These are phyloP conservation scores for Furnarius figulus DNA, from an alignment of 2,113 vertebrate genomes.

Conservation along the genomic window DNA sequence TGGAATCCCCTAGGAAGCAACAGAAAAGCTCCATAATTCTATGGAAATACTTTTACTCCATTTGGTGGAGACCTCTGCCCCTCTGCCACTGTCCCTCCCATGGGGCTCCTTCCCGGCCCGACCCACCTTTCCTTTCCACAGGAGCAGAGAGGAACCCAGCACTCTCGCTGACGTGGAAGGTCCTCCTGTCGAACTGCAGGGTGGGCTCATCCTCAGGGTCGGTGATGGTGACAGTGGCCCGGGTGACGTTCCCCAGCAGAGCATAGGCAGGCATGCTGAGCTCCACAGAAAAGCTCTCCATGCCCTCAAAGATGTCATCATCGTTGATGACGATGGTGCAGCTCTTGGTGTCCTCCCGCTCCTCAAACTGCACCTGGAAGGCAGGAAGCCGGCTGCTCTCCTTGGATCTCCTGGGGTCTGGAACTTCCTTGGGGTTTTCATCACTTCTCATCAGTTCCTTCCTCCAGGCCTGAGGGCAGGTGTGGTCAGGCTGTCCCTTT, in stretches of 20 bases:
- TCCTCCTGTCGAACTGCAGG: slow-evolving; percentile 89
- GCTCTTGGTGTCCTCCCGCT: slow-evolving; percentile 90
- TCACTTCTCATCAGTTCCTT: neutral
- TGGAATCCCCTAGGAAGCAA: slow-evolving; percentile 82
- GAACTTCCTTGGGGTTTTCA: neutral
- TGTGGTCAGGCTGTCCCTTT: rapidly evolving
- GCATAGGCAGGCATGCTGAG: slow-evolving; percentile 95
- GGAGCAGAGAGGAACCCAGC: slow-evolving; percentile 80
- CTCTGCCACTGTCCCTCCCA: neutral
- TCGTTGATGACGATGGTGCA: slow-evolving; percentile 90
- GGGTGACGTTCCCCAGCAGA: slow-evolving; percentile 84
- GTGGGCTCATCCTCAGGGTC: slow-evolving; percentile 92
- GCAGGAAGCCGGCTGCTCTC: neutral
- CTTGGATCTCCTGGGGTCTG: neutral
- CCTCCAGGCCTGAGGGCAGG: neutral
- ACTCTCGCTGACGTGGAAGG: slow-evolving; percentile 87
- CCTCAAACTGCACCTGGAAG: slow-evolving; percentile 94
- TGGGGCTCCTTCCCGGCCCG: rapidly evolving
- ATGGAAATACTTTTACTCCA: neutral
- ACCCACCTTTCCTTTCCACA: slow-evolving; percentile 89
- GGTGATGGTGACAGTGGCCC: slow-evolving; percentile 79
- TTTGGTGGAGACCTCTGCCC: neutral
- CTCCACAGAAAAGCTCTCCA: slow-evolving; percentile 88
- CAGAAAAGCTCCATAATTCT: neutral
- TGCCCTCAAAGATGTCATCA: slow-evolving; percentile 86